Conservation (phyloP, 1,140 invertebrate species). For the Temnothorax nylanderi region DNA sequence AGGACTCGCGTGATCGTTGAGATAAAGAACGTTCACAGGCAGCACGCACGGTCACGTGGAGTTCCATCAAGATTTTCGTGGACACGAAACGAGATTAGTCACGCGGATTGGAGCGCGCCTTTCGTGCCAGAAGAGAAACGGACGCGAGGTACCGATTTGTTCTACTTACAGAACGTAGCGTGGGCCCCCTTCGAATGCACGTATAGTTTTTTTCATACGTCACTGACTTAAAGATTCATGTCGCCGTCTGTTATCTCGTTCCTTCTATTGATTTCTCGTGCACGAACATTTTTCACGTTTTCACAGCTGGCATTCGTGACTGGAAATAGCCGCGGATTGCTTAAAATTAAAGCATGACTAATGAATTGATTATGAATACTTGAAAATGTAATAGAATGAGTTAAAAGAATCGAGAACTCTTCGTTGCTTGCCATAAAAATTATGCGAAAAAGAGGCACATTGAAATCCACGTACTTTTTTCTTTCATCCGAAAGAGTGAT, state of each 20-base stretch:
- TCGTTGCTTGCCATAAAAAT: background rate
- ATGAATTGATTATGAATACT: background rate
- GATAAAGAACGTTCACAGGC: background rate
- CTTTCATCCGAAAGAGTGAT: background rate
- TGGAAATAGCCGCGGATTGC: background rate
- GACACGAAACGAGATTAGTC: conserved; percentile 66
- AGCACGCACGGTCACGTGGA: conserved; percentile 6
- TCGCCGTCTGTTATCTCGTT: conserved; percentile 19
- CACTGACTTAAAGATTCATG: conserved; percentile 33
- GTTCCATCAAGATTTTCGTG: conserved; percentile 62
- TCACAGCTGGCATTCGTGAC: background rate
- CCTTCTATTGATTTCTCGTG: background rate
- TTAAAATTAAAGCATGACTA: background rate
- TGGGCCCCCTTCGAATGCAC: background rate
- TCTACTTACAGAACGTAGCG: conserved; percentile 34
- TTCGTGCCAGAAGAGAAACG: conserved; percentile 29
- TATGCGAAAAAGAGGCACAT: background rate
- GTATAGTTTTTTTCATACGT: conserved; percentile 51
- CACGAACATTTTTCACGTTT: background rate
- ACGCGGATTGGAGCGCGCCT: conserved; percentile 60
- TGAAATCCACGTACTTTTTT: background rate
- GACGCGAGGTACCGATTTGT: conserved; percentile 57
- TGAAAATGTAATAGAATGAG: background rate
- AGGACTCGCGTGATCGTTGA: background rate
- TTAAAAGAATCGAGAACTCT: background rate